A percentile compares a stretch with the other conserved stretches of the same genome.
Conservation (phyloP, 2,797 vertebrate species). For the Danio tinwini region DNA sequence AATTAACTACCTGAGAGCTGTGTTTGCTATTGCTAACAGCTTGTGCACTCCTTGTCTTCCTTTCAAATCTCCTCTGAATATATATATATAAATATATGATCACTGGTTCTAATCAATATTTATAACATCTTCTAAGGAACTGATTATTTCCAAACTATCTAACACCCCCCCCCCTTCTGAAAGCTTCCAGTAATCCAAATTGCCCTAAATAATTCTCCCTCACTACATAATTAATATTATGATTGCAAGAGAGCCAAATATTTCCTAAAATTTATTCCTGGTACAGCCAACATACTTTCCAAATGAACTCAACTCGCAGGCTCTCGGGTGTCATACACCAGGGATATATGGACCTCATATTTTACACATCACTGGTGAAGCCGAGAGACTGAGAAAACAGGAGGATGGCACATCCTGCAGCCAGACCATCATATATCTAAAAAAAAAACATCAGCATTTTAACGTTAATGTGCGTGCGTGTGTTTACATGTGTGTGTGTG, state of each 20-base stretch:
- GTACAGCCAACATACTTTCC: constrained; percentile 52
- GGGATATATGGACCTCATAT: constrained; percentile 36
- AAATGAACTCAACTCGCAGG: constrained; percentile 47
- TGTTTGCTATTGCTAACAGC: no score
- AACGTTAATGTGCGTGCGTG: background rate
- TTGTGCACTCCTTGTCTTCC: background rate
- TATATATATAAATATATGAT: background rate
- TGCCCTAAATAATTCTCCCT: constrained; percentile 49
- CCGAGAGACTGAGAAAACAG: constrained; percentile 3
- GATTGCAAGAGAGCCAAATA: constrained; percentile 45
- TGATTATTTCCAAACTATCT: constrained; percentile 21
- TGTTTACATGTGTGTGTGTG: background rate
- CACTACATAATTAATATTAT: constrained; percentile 53
- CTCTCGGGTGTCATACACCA: constrained; percentile 34
- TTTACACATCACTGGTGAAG: constrained; percentile 46
- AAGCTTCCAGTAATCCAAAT: constrained; percentile 10
- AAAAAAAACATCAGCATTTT: constrained; percentile 1
- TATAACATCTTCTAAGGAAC: constrained; percentile 20
- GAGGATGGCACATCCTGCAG: constrained; percentile 38
- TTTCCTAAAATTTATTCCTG: constrained; percentile 49
- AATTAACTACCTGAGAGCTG: no score
- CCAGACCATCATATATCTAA: background rate
- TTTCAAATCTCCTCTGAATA: constrained; percentile 3
- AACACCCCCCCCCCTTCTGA: background rate
- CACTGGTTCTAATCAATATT: constrained; percentile 8